Evolutionary conservation across 2,797 vertebrate genomes (phyloP).

Genomic region (Ctenopoma kingsleyae): DNA sequence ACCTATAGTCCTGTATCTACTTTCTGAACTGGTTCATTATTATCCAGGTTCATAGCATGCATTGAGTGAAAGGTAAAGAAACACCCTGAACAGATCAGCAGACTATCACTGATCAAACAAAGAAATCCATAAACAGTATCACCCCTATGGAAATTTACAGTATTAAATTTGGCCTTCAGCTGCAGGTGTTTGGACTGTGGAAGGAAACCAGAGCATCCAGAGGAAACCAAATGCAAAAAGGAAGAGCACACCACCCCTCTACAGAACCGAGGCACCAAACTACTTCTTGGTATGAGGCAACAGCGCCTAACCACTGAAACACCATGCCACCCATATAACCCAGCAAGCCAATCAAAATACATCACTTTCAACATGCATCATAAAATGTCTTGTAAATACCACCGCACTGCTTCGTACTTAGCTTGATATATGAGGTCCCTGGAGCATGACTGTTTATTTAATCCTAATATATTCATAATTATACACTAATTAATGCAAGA

Average conservation of each 20-base stretch:
- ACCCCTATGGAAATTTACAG: constrained; percentile 46
- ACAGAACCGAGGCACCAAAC: constrained; percentile 6
- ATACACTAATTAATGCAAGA: constrained; percentile 82
- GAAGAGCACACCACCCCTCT: not conserved
- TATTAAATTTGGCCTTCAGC: constrained; percentile 45
- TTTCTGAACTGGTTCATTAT: constrained; percentile 29
- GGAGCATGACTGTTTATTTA: constrained; percentile 79
- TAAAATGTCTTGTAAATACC: constrained; percentile 67
- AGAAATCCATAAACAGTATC: constrained; percentile 44
- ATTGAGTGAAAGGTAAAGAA: constrained; percentile 42
- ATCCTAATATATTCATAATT: constrained; percentile 85
- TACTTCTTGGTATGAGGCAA: constrained; percentile 23
- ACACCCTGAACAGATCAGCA: constrained; percentile 33
- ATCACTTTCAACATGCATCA: constrained; percentile 54
- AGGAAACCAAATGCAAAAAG: constrained; percentile 24
- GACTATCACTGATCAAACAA: constrained; percentile 46
- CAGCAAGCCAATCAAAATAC: constrained; percentile 47
- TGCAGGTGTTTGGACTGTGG: constrained; percentile 26
- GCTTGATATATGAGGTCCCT: constrained; percentile 73
- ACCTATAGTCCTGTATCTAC: constrained; percentile 21
- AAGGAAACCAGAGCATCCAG: constrained; percentile 27
- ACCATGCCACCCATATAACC: constrained; percentile 20
- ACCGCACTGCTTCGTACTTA: constrained; percentile 67
- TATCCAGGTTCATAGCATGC: constrained; percentile 53
- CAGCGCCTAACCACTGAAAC: constrained; percentile 18